Evolutionary conservation across 2,888 invertebrate species (phyloP).

Genomic region (Helobdella robusta): DNA sequence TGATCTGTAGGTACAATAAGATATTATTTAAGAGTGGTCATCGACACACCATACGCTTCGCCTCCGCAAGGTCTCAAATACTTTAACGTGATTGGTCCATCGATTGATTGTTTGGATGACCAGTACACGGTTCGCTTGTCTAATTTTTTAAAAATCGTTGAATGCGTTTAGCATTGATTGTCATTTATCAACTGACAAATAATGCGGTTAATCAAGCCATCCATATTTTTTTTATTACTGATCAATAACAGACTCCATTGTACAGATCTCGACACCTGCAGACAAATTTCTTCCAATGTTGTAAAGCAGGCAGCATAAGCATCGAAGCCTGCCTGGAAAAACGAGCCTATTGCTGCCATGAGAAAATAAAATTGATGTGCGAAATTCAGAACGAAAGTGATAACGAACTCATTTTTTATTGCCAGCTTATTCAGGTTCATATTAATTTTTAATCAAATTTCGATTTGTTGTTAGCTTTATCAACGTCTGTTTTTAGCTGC

Average conservation of each 20-base stretch:
- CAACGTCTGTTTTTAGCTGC: background rate
- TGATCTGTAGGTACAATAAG: slow-evolving; percentile 64
- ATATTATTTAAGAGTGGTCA: slow-evolving; percentile 57
- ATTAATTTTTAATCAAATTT: background rate
- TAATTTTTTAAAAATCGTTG: background rate
- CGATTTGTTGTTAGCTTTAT: background rate
- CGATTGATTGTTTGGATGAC: slow-evolving; percentile 71
- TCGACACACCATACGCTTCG: slow-evolving; percentile 68
- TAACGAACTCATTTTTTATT: slow-evolving; percentile 55
- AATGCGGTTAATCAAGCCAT: too few species aligned
- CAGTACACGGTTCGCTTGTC: slow-evolving; percentile 59
- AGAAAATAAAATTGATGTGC: slow-evolving; percentile 61
- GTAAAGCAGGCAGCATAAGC: slow-evolving; percentile 61
- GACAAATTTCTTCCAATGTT: slow-evolving; percentile 54
- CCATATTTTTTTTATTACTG: background rate
- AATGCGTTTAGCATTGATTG: too few species aligned
- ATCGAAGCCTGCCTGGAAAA: slow-evolving; percentile 62
- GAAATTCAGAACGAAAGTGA: slow-evolving; percentile 64
- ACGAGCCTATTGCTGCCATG: slow-evolving; percentile 66
- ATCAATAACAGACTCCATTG: slow-evolving; percentile 40
- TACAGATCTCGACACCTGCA: slow-evolving; percentile 41
- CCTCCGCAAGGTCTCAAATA: slow-evolving; percentile 71
- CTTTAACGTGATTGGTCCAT: slow-evolving; percentile 67
- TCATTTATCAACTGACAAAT: too few species aligned
- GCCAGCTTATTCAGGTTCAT: slow-evolving; percentile 56